Percentiles rank a stretch among this genome's conserved stretches.
These are phyloP conservation scores for Drosophila teissieri DNA, from an alignment of 1,140 invertebrate species.

Conservation along the genomic window DNA sequence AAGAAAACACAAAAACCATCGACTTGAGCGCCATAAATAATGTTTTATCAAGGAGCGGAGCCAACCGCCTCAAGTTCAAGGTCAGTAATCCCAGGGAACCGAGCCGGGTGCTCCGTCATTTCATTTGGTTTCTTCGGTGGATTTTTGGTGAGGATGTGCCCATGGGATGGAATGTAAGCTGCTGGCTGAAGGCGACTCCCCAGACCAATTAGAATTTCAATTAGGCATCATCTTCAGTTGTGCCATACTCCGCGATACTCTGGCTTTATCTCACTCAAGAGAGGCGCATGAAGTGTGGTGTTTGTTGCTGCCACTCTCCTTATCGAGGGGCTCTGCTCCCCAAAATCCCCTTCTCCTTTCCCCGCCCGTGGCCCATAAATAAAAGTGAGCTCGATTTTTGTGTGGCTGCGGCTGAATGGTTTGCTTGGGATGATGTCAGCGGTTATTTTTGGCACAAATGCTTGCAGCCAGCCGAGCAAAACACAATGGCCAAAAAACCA, in stretches of 20 bases:
- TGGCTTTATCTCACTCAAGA: constrained; percentile 51
- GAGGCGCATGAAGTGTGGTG: constrained; percentile 3
- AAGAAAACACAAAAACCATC: background rate
- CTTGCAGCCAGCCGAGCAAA: constrained; percentile 51
- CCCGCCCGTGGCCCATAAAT: constrained; percentile 47
- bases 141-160: constrained; percentile 4
- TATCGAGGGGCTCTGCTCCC: constrained; percentile 1
- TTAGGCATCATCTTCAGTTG: constrained; percentile 35
- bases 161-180: background rate
- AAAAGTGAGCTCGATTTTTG: constrained; percentile 61
- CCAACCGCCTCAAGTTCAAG: constrained; percentile 70
- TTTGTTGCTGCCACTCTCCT: constrained; percentile 22
- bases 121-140: constrained; percentile 13
- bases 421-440: constrained; percentile 71
- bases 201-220: constrained; percentile 60
- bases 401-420: constrained; percentile 40
- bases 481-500: constrained; percentile 47
- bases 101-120: background rate
- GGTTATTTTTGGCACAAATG: constrained; percentile 75
- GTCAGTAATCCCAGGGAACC: constrained; percentile 48
- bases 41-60: background rate
- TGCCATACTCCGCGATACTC: background rate
- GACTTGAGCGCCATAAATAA: background rate
- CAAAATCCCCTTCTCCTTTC: too few species aligned
- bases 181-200: background rate